Conservation (phyloP, 2,888 invertebrate species). For the Proisotoma minuta region DNA sequence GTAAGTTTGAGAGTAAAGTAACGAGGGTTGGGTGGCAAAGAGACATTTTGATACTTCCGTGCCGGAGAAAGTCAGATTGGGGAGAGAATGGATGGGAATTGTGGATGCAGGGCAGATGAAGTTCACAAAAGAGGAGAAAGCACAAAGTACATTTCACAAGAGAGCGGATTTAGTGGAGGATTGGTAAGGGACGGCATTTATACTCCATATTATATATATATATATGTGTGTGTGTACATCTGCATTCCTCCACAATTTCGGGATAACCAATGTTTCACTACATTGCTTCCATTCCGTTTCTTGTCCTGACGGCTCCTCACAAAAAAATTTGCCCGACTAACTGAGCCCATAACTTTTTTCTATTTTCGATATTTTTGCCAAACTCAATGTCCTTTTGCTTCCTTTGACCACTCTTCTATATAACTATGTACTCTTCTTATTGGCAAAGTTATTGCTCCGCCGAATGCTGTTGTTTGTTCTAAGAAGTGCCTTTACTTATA, state of each 20-base stretch:
- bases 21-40: neutral
- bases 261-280: conserved; percentile 1
- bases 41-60: too few species aligned
- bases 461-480: too few species aligned
- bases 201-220: too few species aligned
- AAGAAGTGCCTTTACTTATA: too few species aligned
- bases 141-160: too few species aligned
- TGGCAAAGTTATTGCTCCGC: neutral
- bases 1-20: neutral
- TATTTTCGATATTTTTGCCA: neutral
- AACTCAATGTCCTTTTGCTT: neutral
- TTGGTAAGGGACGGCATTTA: too few species aligned
- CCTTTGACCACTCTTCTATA: neutral
- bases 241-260: too few species aligned
- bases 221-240: too few species aligned
- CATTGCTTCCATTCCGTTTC: neutral
- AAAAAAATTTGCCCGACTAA: neutral
- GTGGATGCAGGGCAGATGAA: neutral
- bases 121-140: neutral
- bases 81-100: neutral
- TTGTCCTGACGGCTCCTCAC: neutral
- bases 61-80: too few species aligned
- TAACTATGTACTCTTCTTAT: neutral
- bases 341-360: neutral
- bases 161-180: too few species aligned